phyloP scores from a whole-genome alignment of 2,888 invertebrate genomes.

The Tromatobia lineatoria region DNA sequence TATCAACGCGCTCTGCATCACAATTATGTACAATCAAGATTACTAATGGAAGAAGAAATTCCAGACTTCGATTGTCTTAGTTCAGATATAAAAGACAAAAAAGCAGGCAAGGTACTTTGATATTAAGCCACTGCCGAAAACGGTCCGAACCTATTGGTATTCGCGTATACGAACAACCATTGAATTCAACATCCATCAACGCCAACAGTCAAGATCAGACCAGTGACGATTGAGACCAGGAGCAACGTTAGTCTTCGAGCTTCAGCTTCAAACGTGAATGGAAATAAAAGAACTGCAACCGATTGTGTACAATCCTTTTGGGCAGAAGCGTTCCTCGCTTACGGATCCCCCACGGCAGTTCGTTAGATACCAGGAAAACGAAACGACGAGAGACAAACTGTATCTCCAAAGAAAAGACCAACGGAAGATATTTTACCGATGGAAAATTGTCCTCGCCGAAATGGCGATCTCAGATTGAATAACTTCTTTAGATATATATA shows the following conservation, averaged over 20 bases:
- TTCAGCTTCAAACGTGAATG: constrained; percentile 33
- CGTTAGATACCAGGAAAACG: constrained; percentile 45
- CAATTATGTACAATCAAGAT: neutral
- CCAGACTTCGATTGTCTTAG: neutral
- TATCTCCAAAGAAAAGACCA: constrained; percentile 29
- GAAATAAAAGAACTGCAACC: constrained; percentile 47
- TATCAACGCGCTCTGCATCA: neutral
- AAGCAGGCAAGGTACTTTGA: neutral
- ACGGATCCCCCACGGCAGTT: constrained; percentile 34
- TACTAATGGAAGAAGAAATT: neutral
- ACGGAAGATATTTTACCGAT: constrained; percentile 8
- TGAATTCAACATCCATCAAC: constrained; percentile 81
- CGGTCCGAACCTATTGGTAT: neutral
- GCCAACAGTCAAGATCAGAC: constrained; percentile 70
- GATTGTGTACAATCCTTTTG: constrained; percentile 33
- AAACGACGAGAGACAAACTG: constrained; percentile 32
- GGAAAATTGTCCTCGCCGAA: constrained; percentile 26
- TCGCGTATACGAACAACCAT: constrained; percentile 75
- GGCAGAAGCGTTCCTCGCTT: constrained; percentile 28
- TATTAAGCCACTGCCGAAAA: neutral
- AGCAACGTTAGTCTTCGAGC: constrained; percentile 35
- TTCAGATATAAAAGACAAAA: neutral
- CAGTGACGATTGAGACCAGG: constrained; percentile 54
- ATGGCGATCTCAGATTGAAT: constrained; percentile 15
- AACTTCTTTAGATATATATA: neutral